Conservation (phyloP, 2,888 invertebrate species). For the Caenorhabditis angaria region DNA sequence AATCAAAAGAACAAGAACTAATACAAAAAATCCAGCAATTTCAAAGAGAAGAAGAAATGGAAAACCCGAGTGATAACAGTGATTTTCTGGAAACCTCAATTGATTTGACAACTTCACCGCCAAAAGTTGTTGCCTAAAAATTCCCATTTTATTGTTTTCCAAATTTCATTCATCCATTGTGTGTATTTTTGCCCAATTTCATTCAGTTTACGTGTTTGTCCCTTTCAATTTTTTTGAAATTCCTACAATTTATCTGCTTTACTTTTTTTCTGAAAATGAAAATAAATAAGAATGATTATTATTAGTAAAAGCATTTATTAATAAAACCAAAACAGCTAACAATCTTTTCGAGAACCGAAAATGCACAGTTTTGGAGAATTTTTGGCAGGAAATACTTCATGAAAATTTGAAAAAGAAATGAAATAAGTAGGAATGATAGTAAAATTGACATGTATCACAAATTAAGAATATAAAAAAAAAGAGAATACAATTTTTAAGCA, state of each 20-base stretch:
- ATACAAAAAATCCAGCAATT: constrained; percentile 25
- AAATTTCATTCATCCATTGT: neutral
- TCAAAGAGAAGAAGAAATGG: constrained; percentile 26
- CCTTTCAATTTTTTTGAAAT: neutral
- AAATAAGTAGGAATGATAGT: no score
- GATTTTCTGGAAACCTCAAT: constrained; percentile 35
- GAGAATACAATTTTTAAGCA: neutral
- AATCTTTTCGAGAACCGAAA: constrained; percentile 5
- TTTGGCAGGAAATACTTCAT: constrained; percentile 5
- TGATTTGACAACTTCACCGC: constrained; percentile 29
- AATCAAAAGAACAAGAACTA: constrained; percentile 36
- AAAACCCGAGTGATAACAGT: constrained; percentile 21
- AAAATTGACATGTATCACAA: no score
- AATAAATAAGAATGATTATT: no score
- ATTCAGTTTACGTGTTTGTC: constrained; percentile 6
- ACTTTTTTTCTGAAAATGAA: no score
- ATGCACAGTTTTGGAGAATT: constrained; percentile 6
- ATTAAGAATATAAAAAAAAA: constrained; percentile 2
- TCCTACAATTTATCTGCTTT: neutral
- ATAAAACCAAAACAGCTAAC: neutral
- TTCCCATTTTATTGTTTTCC: neutral
- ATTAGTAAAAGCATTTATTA: constrained; percentile 1
- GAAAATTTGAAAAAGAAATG: neutral
- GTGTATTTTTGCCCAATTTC: neutral
- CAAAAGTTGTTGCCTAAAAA: constrained; percentile 23